These are phyloP conservation scores for Pseudomyrmex gracilis DNA, from an alignment of 1,140 invertebrate species.

Conservation along the genomic window DNA sequence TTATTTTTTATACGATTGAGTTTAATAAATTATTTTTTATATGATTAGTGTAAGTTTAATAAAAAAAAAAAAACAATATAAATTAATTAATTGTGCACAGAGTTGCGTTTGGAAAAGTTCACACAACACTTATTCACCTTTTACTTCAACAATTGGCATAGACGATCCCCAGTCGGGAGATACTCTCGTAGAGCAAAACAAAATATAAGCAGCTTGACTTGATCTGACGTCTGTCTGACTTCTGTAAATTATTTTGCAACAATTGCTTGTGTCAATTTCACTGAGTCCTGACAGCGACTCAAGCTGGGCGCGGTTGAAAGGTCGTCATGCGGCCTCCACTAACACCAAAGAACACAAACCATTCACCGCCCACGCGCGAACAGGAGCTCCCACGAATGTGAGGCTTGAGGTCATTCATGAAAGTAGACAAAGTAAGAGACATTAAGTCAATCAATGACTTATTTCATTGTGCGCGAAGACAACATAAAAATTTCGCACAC, in stretches of 20 bases:
- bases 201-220: conserved; percentile 3
- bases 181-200: too few relatives aligned
- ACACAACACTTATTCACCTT: too few relatives aligned
- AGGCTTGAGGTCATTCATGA: conserved; percentile 56
- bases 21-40: too few relatives aligned
- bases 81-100: too few relatives aligned
- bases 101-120: too few relatives aligned
- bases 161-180: too few relatives aligned
- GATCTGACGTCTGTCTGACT: background rate
- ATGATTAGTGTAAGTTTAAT: too few relatives aligned
- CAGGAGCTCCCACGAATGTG: conserved; percentile 29
- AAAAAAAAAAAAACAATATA: too few relatives aligned
- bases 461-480: background rate
- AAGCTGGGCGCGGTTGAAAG: conserved; percentile 64
- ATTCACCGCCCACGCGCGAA: conserved; percentile 55
- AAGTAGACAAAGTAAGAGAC: conserved; percentile 15
- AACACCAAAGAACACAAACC: conserved; percentile 48
- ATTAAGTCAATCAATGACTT: background rate
- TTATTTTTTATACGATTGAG: too few relatives aligned
- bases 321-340: conserved; percentile 63
- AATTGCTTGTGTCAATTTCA: conserved; percentile 7
- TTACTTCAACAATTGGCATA: too few relatives aligned
- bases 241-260: background rate
- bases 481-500: background rate
- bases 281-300: conserved; percentile 25